These are phyloP conservation scores for Rhodinocichla rosea DNA, from an alignment of 2,113 vertebrate species.

Conservation along the genomic window DNA sequence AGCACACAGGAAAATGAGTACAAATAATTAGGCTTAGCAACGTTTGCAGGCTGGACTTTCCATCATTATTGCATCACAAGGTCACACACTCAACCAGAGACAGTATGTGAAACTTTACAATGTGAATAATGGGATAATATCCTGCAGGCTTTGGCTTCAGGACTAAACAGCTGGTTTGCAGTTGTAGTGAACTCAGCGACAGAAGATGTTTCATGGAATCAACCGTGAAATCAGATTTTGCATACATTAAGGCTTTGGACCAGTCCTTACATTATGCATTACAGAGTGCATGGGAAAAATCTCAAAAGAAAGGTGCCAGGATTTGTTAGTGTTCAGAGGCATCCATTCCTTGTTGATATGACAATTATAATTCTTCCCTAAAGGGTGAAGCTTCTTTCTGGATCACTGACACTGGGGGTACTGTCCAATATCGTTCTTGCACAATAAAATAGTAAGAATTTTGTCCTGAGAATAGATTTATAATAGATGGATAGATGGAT, in stretches of 20 bases:
- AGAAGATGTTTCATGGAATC: slow-evolving; percentile 39
- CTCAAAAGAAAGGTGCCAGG: background rate
- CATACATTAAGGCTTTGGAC: slow-evolving; percentile 21
- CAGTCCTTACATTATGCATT: background rate
- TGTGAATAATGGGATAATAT: background rate
- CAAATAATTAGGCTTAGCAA: background rate
- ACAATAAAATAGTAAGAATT: background rate
- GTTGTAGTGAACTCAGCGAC: background rate
- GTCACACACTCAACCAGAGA: background rate
- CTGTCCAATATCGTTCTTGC: background rate
- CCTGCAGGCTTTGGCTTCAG: background rate
- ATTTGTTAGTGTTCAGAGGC: background rate
- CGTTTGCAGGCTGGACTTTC: background rate
- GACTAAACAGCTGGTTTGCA: background rate
- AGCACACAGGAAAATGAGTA: background rate
- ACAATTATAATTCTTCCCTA: background rate
- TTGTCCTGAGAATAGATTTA: background rate
- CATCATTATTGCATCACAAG: background rate
- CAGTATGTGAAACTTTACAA: background rate
- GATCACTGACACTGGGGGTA: background rate
- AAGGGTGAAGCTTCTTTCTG: background rate
- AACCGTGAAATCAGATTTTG: slow-evolving; percentile 41
- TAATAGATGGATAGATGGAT: too few species aligned
- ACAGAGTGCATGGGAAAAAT: slow-evolving; percentile 26
- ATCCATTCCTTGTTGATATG: background rate